Evolutionary conservation across 2,888 invertebrate genomes (phyloP).

Genomic region (Amphipoea oculea): DNA sequence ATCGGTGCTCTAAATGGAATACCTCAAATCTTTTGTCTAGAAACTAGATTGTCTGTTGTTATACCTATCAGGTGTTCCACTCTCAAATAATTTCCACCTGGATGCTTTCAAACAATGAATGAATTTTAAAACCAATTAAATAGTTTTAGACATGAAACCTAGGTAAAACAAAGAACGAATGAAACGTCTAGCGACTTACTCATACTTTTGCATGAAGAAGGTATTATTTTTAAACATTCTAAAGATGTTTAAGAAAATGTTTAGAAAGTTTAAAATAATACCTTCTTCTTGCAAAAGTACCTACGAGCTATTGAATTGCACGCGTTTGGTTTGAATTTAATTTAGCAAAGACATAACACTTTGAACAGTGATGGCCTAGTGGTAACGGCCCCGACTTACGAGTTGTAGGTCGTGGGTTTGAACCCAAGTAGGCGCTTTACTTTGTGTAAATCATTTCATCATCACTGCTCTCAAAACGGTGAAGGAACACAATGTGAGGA

Average conservation of each 20-base stretch:
- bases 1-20: not conserved
- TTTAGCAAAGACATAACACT: not conserved
- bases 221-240: not conserved
- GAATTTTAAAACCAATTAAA: not conserved
- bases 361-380: too few relatives aligned
- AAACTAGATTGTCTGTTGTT: not conserved
- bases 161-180: not conserved
- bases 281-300: too few relatives aligned
- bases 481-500: too few relatives aligned
- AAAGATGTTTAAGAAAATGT: not conserved
- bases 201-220: not conserved
- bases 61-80: not conserved
- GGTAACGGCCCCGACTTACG: too few relatives aligned
- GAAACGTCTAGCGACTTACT: not conserved
- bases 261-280: too few relatives aligned
- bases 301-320: not conserved
- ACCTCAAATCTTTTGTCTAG: not conserved
- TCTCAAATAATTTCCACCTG: not conserved
- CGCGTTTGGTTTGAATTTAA: not conserved
- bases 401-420: too few relatives aligned
- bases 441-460: too few relatives aligned
- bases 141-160: not conserved
- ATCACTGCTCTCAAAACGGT: too few relatives aligned
- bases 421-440: too few relatives aligned
- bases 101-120: slow-evolving; percentile 4